Conservation (phyloP, 1,140 invertebrate genomes). For the Lysiphlebus fabarum region DNA sequence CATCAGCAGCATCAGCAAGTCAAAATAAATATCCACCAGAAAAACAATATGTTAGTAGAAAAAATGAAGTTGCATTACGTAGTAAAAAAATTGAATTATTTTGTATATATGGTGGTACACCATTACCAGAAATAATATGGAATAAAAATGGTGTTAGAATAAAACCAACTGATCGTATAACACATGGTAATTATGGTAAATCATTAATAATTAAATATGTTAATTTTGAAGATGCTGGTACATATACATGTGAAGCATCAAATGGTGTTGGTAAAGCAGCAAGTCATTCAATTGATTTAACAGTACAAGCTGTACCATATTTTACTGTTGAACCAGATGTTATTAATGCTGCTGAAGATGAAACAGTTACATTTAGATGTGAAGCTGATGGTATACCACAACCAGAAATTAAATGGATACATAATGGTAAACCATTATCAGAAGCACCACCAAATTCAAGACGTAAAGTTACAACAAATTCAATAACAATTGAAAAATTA, state of each 20-base stretch:
- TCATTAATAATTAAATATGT: conserved; percentile 83
- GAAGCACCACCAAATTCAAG: conserved; percentile 74
- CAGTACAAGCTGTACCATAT: conserved; percentile 82
- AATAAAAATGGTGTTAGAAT: conserved; percentile 71
- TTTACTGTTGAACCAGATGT: conserved; percentile 90
- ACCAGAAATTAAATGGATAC: conserved; percentile 92
- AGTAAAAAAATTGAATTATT: conserved; percentile 79
- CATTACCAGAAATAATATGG: conserved; percentile 81
- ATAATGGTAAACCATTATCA: conserved; percentile 88
- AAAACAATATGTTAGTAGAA: conserved; percentile 79
- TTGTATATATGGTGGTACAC: conserved; percentile 90
- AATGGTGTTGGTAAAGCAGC: conserved; percentile 83
- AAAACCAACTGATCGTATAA: conserved; percentile 69
- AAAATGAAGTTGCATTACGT: conserved; percentile 78
- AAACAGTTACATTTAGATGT: conserved; percentile 83
- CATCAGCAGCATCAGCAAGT: conserved; percentile 69
- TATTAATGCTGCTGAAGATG: conserved; percentile 85
- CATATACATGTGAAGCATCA: conserved; percentile 86
- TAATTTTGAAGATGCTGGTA: conserved; percentile 80
- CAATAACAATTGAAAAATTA: conserved; percentile 79
- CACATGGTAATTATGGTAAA: conserved; percentile 87
- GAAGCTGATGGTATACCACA: conserved; percentile 82
- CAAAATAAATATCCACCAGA: conserved; percentile 75
- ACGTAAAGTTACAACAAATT: conserved; percentile 63
- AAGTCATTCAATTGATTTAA: conserved; percentile 79